These are phyloP conservation scores for rat (Rattus norvegicus) DNA, from an alignment of 2,113 vertebrate species.

Conservation along the genomic window GRCr8 NC_086032.1:40836501-40837000, in stretches of 20 bases:
- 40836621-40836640: not conserved
- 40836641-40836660: not conserved
- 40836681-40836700: not conserved
- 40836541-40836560: not conserved
- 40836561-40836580: not conserved
- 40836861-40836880: not conserved
- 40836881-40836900: not conserved
- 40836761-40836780: not conserved
- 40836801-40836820: not conserved
- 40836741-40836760: not conserved
- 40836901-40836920: not conserved
- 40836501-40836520: not conserved
- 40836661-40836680: not conserved
- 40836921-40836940: not conserved
- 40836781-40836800: not conserved
- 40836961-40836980: not conserved
- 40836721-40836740: not conserved
- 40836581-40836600: not conserved
- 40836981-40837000: not conserved
- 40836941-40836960: not conserved
- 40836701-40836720: not conserved
- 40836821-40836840: not conserved
- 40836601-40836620: not conserved
- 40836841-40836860: not conserved
- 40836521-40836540: conserved; percentile 29